phyloP scores from a whole-genome alignment of 35 echinoderm and acorn worm genomes.

The Eucidaris tribuloides region DNA sequence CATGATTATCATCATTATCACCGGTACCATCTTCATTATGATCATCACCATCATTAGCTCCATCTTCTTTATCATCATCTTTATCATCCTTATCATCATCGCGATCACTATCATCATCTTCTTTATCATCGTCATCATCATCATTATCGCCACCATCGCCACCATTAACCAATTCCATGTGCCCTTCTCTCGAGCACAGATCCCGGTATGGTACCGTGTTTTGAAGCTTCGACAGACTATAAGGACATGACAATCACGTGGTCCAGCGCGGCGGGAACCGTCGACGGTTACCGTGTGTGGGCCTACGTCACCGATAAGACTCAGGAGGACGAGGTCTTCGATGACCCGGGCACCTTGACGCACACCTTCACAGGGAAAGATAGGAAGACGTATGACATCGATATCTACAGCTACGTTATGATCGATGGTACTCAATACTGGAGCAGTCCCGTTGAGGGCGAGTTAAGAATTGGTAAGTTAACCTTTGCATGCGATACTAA shows the following conservation, averaged over 20 bases:
- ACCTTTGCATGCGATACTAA: too few relatives aligned
- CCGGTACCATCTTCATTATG: too few relatives aligned
- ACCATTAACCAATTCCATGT: too few relatives aligned
- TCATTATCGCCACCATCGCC: too few relatives aligned
- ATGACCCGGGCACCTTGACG: not conserved
- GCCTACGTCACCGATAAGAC: constrained; percentile 11
- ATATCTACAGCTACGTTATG: constrained; percentile 9
- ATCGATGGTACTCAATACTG: not conserved
- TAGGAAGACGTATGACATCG: not conserved
- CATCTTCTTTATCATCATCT: not conserved
- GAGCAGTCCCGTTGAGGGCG: not conserved
- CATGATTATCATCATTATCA: too few relatives aligned
- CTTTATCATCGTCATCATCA: too few relatives aligned
- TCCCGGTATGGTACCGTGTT: not conserved
- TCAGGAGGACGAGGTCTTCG: not conserved
- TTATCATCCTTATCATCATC: not conserved
- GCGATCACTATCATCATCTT: not conserved
- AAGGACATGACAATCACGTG: constrained; percentile 10
- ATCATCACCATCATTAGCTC: too few relatives aligned
- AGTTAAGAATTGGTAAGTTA: not conserved
- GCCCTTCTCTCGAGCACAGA: too few relatives aligned
- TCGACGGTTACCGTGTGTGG: constrained; percentile 13
- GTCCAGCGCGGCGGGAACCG: constrained; percentile 1
- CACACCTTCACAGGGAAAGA: not conserved
- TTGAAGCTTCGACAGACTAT: not conserved